Evolutionary conservation across 2,113 vertebrate genomes (phyloP), one percentile per base, ranked within the genome.

Genomic region (Salvelinus namaycush): DNA sequence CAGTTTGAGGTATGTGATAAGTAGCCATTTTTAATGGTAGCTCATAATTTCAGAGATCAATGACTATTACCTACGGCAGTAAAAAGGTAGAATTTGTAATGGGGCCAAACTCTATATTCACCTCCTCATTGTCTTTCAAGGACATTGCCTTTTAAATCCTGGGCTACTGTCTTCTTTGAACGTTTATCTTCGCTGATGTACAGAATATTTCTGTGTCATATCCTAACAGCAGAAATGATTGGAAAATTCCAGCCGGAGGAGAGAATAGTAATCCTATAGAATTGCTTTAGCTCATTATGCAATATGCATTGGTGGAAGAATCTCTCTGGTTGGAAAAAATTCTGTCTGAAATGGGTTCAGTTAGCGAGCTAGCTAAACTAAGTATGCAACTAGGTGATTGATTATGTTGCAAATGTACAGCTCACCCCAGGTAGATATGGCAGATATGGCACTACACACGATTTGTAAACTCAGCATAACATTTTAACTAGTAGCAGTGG

Each of bases 21-120:
- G 69, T 77, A 77, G 75, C 75, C 60, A 79, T 89, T 90, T 90
- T 83, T 89, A 91, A 91, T 84, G 84, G 89, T 81, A 70, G 81
- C 87, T 89, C 90, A 91, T 92, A 87, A 92, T 93, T 93, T 92
- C 90, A 90, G 88, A 92, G 89, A 92, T 92, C 92, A 92, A 90
- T 91, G 89, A 89, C 84, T 90, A 92, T 92, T 88, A 92, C 89
- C 88, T 89, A 85, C 85, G 78, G 89, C 76, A 65, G 78, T 85
- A 78, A 88, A 86, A 87, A 84, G 54, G 75, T 81, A 80, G 84
- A 84, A 83, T 87, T 87, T 86, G 86, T 90, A 88, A 89, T 81
- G 34, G 77, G 59, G 87, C 89, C 86, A 90, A 87, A 91, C 85
- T 91, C 89, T 90, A 90, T 90, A 91, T 89, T 89, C 85, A 72